Conservation (phyloP, 37 sponge, comb jelly and placozoan species). For the Halichondria panicea region DNA sequence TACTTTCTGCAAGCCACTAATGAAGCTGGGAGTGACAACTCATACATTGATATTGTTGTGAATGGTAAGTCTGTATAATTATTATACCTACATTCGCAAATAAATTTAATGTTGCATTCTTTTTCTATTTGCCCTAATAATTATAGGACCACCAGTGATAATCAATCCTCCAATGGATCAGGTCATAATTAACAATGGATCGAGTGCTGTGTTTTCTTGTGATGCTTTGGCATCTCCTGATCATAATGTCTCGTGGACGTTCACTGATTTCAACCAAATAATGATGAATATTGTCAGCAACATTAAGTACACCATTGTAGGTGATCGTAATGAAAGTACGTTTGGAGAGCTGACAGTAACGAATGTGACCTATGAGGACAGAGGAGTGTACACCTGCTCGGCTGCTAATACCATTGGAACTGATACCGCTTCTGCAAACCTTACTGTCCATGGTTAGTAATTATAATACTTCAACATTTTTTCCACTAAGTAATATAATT, state of each 20-base stretch:
- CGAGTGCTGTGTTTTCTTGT: slow-evolving; percentile 36
- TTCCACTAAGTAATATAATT: background rate
- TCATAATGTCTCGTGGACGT: slow-evolving; percentile 48
- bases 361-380: slow-evolving; percentile 48
- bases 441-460: slow-evolving; percentile 76
- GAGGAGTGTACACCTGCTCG: slow-evolving; percentile 63
- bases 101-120: background rate
- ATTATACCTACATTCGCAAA: background rate
- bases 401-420: slow-evolving; percentile 32
- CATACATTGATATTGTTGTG: slow-evolving; percentile 38
- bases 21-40: slow-evolving; percentile 40
- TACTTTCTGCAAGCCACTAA: slow-evolving; percentile 64
- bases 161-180: slow-evolving; percentile 18
- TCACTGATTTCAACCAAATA: slow-evolving; percentile 16
- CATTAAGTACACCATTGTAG: slow-evolving; percentile 21
- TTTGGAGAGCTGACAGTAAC: slow-evolving; percentile 57
- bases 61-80: slow-evolving; percentile 26
- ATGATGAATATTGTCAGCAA: background rate
- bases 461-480: background rate
- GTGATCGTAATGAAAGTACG: background rate
- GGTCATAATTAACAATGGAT: slow-evolving; percentile 33
- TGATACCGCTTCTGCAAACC: slow-evolving; percentile 16
- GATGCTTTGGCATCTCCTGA: slow-evolving; percentile 51
- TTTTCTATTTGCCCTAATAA: background rate
- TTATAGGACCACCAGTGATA: slow-evolving; percentile 62